phyloP scores from a whole-genome alignment of 2,113 vertebrate species.

The Neodon shergylaensis region DNA sequence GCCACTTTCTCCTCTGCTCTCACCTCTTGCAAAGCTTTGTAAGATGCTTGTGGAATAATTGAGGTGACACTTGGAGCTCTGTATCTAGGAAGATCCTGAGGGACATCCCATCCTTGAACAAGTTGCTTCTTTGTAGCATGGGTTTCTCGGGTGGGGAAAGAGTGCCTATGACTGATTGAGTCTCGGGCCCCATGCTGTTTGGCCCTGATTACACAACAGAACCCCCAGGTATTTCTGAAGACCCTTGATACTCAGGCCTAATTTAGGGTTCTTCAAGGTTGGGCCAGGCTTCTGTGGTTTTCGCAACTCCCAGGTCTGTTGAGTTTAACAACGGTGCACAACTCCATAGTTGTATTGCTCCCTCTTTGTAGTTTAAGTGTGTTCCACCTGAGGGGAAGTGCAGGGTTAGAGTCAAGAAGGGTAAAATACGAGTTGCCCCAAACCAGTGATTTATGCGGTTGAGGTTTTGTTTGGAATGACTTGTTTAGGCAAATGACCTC shows the following conservation, averaged over 20 bases:
- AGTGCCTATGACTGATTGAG: rapidly evolving
- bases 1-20: neutral
- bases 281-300: neutral
- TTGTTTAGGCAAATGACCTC: slow-evolving; percentile 1
- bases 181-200: neutral
- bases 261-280: neutral
- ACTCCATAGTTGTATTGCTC: neutral
- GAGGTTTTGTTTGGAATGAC: neutral
- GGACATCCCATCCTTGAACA: slow-evolving; percentile 31
- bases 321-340: rapidly evolving
- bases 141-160: neutral
- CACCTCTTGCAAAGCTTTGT: neutral
- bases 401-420: neutral
- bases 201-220: neutral
- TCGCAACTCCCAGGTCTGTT: neutral
- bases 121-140: neutral
- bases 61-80: neutral
- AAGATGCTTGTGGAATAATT: neutral
- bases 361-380: neutral
- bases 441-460: neutral
- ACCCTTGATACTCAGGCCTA: neutral
- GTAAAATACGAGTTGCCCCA: neutral
- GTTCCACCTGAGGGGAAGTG: neutral
- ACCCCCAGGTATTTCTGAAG: neutral
- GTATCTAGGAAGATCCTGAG: neutral